Evolutionary conservation across 1,140 invertebrate species (phyloP), one percentile per base, ranked within the genome.

Genomic region (Drosophila sturtevanti): DNA sequence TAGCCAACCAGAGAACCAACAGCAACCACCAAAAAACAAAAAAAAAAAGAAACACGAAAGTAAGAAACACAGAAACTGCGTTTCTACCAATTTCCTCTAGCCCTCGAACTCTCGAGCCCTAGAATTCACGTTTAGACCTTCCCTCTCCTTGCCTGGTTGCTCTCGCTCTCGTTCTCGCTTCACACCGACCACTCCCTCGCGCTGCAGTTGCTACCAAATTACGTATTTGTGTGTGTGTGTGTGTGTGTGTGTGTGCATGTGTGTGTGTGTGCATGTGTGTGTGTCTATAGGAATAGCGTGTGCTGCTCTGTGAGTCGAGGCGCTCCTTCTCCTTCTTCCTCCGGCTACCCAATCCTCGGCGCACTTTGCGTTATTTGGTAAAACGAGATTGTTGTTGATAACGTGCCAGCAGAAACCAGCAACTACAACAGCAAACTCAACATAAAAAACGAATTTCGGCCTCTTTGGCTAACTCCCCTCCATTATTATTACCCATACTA

Each of bases 361-460:
- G 82, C 79, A 82, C 79, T 82, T 82, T 82, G 79, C 76, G 81
- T 82, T 87, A 89, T 87, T 89, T 89, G 84, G 84, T 84, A 89
- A 89, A 89, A 89, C 79, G 77, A 89, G 84, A 89, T 89, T 89
- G 77, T 84, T 89, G 84, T 84, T 89, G 84, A 89, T 89, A 89
- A 89, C 70, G 79, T 89, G 82, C 74, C 62, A 78, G 66, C 71
- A 80, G 64, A 66, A 77, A 68, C 68, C 24, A 69, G 38, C 54
- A 79, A 76, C 63, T 68, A 41, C 69, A 59, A 52, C 55, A 60
- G 21, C 66, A 21, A 55, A 12, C 51, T 35, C 75, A 68, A 79
- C 65, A 87, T 86, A 81, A 70, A 74, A 87, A 77, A 72, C 59
- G 60, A 69, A 72, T 72, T 79, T 70, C 70, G 67, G 70, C 73